A percentile compares a stretch with the other conserved stretches of the same genome.
Evolutionary conservation across 2,797 vertebrate genomes (phyloP).

Genomic region (Clarias fuscus): DNA sequence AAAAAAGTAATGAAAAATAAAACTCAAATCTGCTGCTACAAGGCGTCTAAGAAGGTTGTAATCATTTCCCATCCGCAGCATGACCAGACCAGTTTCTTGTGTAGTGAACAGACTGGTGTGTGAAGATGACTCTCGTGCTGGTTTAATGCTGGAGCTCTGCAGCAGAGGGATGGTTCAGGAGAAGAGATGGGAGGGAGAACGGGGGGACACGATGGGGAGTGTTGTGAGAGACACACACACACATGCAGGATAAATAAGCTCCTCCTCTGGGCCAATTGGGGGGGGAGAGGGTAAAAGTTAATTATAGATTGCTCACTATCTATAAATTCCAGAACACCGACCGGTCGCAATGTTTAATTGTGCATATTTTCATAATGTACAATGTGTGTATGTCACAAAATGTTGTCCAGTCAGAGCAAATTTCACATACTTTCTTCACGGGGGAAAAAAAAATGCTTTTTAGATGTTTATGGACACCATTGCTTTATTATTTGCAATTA

Average conservation of each 20-base stretch:
- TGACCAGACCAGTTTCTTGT: conserved; percentile 38
- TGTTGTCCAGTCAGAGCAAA: neutral
- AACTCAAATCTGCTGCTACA: conserved; percentile 20
- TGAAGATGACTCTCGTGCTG: conserved; percentile 38
- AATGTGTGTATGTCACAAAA: neutral
- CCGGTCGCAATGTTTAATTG: neutral
- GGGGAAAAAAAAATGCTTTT: neutral
- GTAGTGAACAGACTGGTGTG: conserved; percentile 38
- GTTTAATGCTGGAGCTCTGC: conserved; percentile 41
- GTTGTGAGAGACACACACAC: conserved; percentile 32
- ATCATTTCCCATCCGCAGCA: conserved; percentile 31
- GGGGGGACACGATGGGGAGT: conserved; percentile 28
- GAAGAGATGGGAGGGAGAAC: conserved; percentile 36
- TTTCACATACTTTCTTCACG: neutral
- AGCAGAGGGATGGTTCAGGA: conserved; percentile 41
- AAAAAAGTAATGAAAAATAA: neutral
- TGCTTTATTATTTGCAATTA: neutral
- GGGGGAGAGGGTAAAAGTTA: neutral
- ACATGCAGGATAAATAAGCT: conserved; percentile 44
- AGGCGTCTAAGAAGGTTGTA: conserved; percentile 3
- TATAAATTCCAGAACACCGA: neutral
- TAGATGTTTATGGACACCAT: neutral
- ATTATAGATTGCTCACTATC: conserved; percentile 15
- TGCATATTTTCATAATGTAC: neutral
- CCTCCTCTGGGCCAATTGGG: conserved; percentile 27